Conservation (phyloP, 2,888 invertebrate genomes). For the Anagyrus pseudococci region DNA sequence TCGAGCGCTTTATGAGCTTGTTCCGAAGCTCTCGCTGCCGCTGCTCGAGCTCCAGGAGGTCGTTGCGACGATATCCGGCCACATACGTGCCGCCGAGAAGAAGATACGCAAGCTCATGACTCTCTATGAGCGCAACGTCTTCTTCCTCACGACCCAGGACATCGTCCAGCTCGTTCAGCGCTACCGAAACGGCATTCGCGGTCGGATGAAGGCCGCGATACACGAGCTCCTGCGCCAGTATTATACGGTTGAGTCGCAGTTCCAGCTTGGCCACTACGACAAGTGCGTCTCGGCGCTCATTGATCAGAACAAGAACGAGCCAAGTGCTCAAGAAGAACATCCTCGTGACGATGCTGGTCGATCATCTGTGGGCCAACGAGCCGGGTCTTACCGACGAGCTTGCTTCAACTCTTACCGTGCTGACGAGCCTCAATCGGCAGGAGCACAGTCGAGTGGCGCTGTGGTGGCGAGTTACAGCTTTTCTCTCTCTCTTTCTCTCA, state of each 20-base stretch:
- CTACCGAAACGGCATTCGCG: constrained; percentile 93
- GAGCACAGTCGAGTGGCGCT: constrained; percentile 94
- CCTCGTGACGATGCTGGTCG: constrained; percentile 87
- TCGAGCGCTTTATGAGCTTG: constrained; percentile 92
- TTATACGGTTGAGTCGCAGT: constrained; percentile 92
- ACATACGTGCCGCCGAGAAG: constrained; percentile 95
- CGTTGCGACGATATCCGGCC: constrained; percentile 94
- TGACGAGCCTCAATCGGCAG: constrained; percentile 89
- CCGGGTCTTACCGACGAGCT: constrained; percentile 94
- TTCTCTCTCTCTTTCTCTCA: too few relatives aligned
- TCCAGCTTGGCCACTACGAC: constrained; percentile 95
- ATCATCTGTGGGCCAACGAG: constrained; percentile 93
- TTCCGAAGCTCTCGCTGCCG: constrained; percentile 92
- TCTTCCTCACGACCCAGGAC: constrained; percentile 94
- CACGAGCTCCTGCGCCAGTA: constrained; percentile 93
- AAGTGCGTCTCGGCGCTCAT: constrained; percentile 92
- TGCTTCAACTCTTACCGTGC: constrained; percentile 86
- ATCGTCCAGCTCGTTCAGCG: constrained; percentile 93
- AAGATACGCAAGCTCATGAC: constrained; percentile 93
- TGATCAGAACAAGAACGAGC: constrained; percentile 90
- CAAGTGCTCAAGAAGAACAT: constrained; percentile 90
- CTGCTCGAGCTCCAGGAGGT: constrained; percentile 96
- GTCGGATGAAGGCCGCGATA: constrained; percentile 95
- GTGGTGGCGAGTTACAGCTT: too few relatives aligned
- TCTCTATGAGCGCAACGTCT: constrained; percentile 91